Percentiles rank a stretch among this genome's conserved stretches.
These are phyloP conservation scores for Sandelia bainsii DNA, from an alignment of 2,797 vertebrate genomes.

Conservation along the genomic window DNA sequence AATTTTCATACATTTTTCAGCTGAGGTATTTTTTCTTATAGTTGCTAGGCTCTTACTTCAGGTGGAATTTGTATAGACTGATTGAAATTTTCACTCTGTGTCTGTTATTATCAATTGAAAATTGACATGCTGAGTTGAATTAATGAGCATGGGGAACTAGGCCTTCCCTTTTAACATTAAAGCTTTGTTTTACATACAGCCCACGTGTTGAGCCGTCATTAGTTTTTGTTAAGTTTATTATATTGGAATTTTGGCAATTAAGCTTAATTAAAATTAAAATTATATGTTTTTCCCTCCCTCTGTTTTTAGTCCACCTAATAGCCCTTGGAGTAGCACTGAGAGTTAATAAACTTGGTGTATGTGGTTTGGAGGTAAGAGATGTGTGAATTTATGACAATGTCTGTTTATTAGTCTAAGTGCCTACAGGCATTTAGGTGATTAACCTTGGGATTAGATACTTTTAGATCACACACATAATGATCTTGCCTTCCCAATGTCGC, in stretches of 20 bases:
- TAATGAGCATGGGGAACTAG: constrained; percentile 48
- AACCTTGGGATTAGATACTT: constrained; percentile 34
- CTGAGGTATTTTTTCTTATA: not conserved
- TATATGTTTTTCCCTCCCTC: not conserved
- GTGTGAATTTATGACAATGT: constrained; percentile 26
- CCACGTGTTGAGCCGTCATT: constrained; percentile 7
- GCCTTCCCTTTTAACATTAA: constrained; percentile 14
- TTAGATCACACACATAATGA: constrained; percentile 19
- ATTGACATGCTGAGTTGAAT: constrained; percentile 33
- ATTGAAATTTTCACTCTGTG: constrained; percentile 24
- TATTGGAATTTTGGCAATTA: constrained; percentile 41
- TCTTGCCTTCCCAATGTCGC: not conserved
- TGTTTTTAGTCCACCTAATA: constrained; percentile 11
- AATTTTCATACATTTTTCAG: not conserved
- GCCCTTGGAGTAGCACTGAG: constrained; percentile 26
- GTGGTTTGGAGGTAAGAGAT: constrained; percentile 27
- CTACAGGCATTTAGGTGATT: constrained; percentile 37
- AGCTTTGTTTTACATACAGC: constrained; percentile 20
- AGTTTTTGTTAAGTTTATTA: constrained; percentile 31
- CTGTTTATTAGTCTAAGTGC: constrained; percentile 52
- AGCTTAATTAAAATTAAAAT: constrained; percentile 47
- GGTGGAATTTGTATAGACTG: constrained; percentile 16
- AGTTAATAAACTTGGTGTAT: constrained; percentile 43
- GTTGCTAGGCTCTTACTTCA: not conserved
- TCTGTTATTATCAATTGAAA: constrained; percentile 44